Conservation (phyloP, 2,888 invertebrate genomes). For the Choristoneura rosaceana region DNA sequence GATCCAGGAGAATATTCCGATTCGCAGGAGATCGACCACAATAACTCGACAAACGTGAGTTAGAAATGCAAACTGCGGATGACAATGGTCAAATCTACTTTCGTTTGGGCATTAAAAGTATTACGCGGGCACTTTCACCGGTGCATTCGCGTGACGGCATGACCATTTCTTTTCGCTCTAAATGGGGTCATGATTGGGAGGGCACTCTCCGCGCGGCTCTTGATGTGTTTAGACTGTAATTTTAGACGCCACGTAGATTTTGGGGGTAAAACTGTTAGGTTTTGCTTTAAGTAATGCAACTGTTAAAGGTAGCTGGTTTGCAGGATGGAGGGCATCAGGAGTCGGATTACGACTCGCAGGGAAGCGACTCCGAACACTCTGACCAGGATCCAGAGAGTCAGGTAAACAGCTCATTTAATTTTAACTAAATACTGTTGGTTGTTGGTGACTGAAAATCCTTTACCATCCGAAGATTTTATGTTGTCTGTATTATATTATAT, state of each 20-base stretch:
- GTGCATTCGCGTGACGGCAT: conserved; percentile 78
- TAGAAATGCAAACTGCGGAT: conserved; percentile 50
- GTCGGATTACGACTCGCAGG: conserved; percentile 82
- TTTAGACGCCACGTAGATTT: conserved; percentile 64
- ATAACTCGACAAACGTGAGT: conserved; percentile 79
- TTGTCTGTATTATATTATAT: too few relatives aligned
- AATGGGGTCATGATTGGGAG: conserved; percentile 79
- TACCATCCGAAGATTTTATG: too few relatives aligned
- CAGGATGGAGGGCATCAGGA: conserved; percentile 77
- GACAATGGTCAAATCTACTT: conserved; percentile 61
- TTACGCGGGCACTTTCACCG: conserved; percentile 78
- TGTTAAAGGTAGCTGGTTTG: conserved; percentile 76
- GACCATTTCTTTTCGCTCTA: conserved; percentile 79
- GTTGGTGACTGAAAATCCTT: too few relatives aligned
- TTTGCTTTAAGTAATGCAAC: conserved; percentile 64
- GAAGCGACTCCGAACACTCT: conserved; percentile 82
- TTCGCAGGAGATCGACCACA: conserved; percentile 79
- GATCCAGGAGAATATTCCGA: conserved; percentile 83
- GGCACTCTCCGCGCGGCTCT: conserved; percentile 72
- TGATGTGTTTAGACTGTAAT: conserved; percentile 65
- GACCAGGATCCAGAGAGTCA: conserved; percentile 91
- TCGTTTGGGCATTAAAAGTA: conserved; percentile 79
- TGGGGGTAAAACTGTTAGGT: conserved; percentile 49
- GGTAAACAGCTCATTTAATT: conserved; percentile 66
- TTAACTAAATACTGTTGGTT: neutral